phyloP scores from a whole-genome alignment of 2,888 invertebrate species.

The Brachycybe producta region DNA sequence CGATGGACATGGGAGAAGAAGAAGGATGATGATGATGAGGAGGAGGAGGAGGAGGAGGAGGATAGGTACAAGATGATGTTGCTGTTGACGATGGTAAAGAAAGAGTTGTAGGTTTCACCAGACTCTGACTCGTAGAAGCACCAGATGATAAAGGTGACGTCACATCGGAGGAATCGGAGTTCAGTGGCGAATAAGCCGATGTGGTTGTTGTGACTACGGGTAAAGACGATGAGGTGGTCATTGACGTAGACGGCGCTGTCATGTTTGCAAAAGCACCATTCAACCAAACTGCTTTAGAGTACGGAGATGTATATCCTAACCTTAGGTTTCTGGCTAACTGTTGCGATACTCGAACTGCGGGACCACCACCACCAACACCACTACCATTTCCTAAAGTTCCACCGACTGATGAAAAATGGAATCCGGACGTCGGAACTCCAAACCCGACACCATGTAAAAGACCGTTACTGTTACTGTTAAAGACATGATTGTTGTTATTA shows the following conservation, averaged over 20 bases:
- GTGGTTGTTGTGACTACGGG: not conserved
- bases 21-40: too few relatives aligned
- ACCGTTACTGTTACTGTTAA: conserved; percentile 3
- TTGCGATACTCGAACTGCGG: conserved; percentile 3
- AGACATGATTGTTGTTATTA: too few relatives aligned
- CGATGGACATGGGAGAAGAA: conserved; percentile 8
- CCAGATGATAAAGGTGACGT: not conserved
- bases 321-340: conserved; percentile 16
- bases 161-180: not conserved
- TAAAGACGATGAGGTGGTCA: conserved; percentile 9
- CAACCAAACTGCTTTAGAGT: conserved; percentile 19
- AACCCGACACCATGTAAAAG: conserved; percentile 8
- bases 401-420: not conserved
- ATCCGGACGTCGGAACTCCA: conserved; percentile 1
- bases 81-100: not conserved
- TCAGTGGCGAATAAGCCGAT: not conserved
- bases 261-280: conserved; percentile 20
- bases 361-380: conserved; percentile 6
- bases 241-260: conserved; percentile 17
- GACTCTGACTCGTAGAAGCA: not conserved
- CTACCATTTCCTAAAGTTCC: not conserved
- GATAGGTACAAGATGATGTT: too few relatives aligned
- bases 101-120: not conserved
- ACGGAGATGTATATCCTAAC: conserved; percentile 22
- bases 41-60: too few relatives aligned